Conservation (phyloP, 2,888 invertebrate species). For the Lottia gigantea region DNA sequence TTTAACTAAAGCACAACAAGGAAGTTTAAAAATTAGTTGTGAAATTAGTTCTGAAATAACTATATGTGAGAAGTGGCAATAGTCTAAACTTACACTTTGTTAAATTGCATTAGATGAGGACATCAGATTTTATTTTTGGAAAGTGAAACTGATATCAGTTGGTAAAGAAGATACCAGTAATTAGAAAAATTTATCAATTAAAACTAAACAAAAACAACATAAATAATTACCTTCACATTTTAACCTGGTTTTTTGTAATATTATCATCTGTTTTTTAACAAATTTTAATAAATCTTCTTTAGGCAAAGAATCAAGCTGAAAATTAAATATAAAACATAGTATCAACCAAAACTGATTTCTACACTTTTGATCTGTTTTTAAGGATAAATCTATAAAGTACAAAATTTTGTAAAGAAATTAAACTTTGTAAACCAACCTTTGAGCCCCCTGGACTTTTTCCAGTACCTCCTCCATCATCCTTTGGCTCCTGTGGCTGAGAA, state of each 20-base stretch:
- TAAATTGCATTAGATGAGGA: too few species aligned
- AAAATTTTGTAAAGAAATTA: too few species aligned
- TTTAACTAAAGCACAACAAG: too few species aligned
- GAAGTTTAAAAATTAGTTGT: too few species aligned
- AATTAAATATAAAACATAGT: constrained; percentile 19
- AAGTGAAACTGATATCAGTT: too few species aligned
- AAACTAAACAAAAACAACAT: neutral
- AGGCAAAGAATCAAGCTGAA: constrained; percentile 63
- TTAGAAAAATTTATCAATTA: neutral
- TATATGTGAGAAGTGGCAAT: too few species aligned
- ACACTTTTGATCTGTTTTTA: too few species aligned
- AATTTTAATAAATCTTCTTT: constrained; percentile 68
- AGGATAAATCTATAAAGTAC: too few species aligned
- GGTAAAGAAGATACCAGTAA: too few species aligned
- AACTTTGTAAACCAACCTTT: constrained; percentile 16
- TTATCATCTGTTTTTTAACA: constrained; percentile 66
- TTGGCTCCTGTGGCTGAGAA: constrained; percentile 7
- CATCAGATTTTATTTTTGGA: too few species aligned
- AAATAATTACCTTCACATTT: constrained; percentile 62
- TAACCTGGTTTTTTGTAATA: constrained; percentile 62
- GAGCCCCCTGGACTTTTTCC: constrained; percentile 26
- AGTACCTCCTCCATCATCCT: constrained; percentile 7
- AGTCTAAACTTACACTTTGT: too few species aligned
- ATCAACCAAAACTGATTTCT: neutral
- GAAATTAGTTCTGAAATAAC: too few species aligned